phyloP scores from a whole-genome alignment of 2,113 vertebrate genomes.

The Phainopepla nitens region DNA sequence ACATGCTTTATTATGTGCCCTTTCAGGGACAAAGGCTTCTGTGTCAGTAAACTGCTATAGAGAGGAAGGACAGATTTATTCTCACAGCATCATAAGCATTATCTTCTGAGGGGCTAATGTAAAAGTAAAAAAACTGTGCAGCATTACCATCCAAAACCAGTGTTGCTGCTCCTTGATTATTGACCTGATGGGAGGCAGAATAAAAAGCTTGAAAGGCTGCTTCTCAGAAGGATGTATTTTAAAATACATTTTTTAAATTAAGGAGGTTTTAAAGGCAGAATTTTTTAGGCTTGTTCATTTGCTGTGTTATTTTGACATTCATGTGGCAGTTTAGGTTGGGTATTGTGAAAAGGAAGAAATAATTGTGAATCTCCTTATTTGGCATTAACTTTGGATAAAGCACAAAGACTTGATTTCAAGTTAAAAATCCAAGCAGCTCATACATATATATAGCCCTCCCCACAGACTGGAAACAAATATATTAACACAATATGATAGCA shows the following conservation, averaged over 20 bases:
- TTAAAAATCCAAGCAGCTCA: background rate
- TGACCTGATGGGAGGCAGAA: background rate
- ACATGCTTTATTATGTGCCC: conserved; percentile 71
- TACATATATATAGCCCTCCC: background rate
- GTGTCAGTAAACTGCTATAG: conserved; percentile 56
- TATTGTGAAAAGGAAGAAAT: background rate
- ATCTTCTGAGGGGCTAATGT: conserved; percentile 51
- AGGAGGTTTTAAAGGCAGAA: background rate
- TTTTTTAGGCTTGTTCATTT: background rate
- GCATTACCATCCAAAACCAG: background rate
- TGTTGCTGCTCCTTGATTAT: background rate
- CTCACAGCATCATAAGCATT: conserved; percentile 51
- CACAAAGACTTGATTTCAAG: background rate
- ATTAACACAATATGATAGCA: background rate
- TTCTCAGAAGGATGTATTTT: background rate
- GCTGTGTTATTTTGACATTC: background rate
- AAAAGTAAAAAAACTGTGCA: conserved; percentile 43
- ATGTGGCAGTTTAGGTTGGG: background rate
- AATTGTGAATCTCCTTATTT: background rate
- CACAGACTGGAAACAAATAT: background rate
- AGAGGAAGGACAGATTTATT: conserved; percentile 52
- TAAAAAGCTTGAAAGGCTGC: conserved; percentile 11
- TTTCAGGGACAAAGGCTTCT: conserved; percentile 70
- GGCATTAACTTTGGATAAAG: background rate
- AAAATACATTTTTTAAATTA: background rate